Evolutionary conservation across 2,113 vertebrate genomes (phyloP).

Genomic region (Psettodes erumei): DNA sequence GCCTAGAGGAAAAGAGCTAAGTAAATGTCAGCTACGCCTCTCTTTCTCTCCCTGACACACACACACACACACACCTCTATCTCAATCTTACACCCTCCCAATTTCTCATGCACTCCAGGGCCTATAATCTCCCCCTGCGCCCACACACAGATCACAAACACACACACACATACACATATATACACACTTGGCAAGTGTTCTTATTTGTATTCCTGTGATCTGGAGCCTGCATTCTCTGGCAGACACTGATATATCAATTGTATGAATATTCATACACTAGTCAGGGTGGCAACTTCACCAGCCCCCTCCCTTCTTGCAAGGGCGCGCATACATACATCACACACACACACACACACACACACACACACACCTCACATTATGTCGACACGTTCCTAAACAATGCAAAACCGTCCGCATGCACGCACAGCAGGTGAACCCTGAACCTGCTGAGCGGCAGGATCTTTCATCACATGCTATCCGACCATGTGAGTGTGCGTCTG

Average conservation of each 20-base stretch:
- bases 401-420: constrained; percentile 25
- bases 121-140: constrained; percentile 67
- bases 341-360: background rate
- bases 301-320: constrained; percentile 29
- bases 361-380: background rate
- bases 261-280: constrained; percentile 78
- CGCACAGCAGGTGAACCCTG: constrained; percentile 22
- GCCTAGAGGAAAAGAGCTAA: constrained; percentile 72
- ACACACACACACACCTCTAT: constrained; percentile 45
- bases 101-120: constrained; percentile 49
- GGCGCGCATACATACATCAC: constrained; percentile 11
- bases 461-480: constrained; percentile 44
- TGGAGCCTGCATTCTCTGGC: constrained; percentile 64
- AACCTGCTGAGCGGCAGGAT: constrained; percentile 24
- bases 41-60: constrained; percentile 40
- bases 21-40: constrained; percentile 74
- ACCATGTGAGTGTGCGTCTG: constrained; percentile 28
- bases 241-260: constrained; percentile 67
- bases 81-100: constrained; percentile 57
- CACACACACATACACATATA: constrained; percentile 24
- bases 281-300: constrained; percentile 60
- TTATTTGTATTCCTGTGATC: constrained; percentile 80
- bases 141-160: constrained; percentile 59
- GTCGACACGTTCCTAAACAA: constrained; percentile 33
- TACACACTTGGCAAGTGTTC: constrained; percentile 57